phyloP scores from a whole-genome alignment of 2,113 vertebrate species.

The Phainopepla nitens region DNA sequence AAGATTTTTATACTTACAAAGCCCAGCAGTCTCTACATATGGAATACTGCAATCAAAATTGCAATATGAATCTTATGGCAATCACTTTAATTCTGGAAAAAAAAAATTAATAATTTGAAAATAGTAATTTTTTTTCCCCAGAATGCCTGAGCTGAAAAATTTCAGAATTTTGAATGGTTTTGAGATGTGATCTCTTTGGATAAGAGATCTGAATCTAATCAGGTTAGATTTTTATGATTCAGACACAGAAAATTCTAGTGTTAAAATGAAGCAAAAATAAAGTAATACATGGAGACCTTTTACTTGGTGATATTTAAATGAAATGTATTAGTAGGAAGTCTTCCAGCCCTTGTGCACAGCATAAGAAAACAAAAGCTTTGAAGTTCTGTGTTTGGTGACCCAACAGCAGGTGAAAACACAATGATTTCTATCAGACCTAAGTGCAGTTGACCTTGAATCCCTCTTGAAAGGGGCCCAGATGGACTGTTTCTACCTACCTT shows the following conservation, averaged over 20 bases:
- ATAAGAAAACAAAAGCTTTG: background rate
- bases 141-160: background rate
- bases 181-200: background rate
- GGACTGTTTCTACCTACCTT: background rate
- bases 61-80: background rate
- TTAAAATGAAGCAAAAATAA: background rate
- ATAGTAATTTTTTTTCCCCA: background rate
- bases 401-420: background rate
- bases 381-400: background rate
- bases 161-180: background rate
- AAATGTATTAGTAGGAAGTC: background rate
- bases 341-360: background rate
- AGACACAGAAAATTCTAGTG: background rate
- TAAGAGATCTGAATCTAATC: background rate
- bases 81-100: background rate
- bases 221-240: background rate
- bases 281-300: background rate
- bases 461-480: background rate
- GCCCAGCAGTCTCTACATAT: background rate
- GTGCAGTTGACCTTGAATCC: background rate
- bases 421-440: background rate
- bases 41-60: background rate
- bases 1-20: conserved; percentile 5
- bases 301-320: background rate
- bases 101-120: background rate